Evolutionary conservation across 2,797 vertebrate genomes (phyloP), one percentile per base, ranked within the genome.

Genomic region (Ispidina lecontei): DNA sequence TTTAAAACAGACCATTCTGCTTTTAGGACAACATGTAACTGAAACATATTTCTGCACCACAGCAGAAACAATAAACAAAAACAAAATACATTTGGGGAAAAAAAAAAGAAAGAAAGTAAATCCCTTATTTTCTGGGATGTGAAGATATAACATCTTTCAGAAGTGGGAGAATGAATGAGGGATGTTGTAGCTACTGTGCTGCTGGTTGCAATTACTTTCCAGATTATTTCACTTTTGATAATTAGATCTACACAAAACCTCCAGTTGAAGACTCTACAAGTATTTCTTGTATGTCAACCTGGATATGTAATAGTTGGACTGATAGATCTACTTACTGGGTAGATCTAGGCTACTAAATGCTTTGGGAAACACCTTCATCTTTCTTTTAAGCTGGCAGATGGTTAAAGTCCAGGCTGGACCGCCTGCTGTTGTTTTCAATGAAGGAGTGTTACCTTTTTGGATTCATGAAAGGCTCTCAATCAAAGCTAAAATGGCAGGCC

Each of bases 361-460:
- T 97, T 96, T 79, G 96, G 95, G 96, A 97, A 97, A 96, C 93
- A 94, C 93, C 96, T 96, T 97, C 96, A 95, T 97, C 96, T 97
- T 96, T 95, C 97, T 97, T 97, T 96, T 84, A 95, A 95, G 95
- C 97, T 98, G 98, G 98, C 99, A 99, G 99, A 99, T 99, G 99
- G 98, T 98, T 98, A 97, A 97, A 98, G 98, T 98, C 96, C 95
- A 75, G 97, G 97, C 91, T 93, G 92, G 95, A 95, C 97, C 63
- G 91, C 97, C 97, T 97, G 97, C 97, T 98, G 98, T 98, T 98
- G 97, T 97, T 97, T 97, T 98, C 96, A 97, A 31, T 96, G 94
- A 95, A 96, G 90, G 95, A 97, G 96, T 97, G 94, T 96, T 98
- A 97, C 97, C 97, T 98, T 97, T 97, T 97, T 96, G 96, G 97